Percentiles rank a stretch among this genome's conserved stretches.
phyloP scores from a whole-genome alignment of 2,888 invertebrate species.

The Lagria hirta region DNA sequence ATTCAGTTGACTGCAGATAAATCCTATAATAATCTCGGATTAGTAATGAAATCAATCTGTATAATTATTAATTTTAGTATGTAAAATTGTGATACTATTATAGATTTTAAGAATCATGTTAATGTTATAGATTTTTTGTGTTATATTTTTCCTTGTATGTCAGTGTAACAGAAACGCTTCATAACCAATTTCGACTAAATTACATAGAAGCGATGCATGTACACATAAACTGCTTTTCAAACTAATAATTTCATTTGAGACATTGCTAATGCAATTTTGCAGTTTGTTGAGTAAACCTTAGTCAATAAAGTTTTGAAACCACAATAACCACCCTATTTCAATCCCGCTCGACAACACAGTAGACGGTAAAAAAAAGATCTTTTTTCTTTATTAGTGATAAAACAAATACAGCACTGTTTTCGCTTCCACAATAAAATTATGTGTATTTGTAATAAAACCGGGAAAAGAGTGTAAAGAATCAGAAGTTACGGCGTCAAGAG shows the following conservation, averaged over 20 bases:
- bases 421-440: constrained; percentile 7
- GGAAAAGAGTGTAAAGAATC: constrained; percentile 18
- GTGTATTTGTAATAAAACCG: constrained; percentile 17
- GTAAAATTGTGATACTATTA: too few relatives aligned
- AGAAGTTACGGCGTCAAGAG: constrained; percentile 19
- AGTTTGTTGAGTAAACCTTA: constrained; percentile 17
- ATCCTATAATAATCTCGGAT: too few relatives aligned
- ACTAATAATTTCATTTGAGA: constrained; percentile 13
- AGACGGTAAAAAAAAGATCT: not conserved
- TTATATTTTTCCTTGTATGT: too few relatives aligned
- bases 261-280: constrained; percentile 10
- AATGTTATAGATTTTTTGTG: too few relatives aligned
- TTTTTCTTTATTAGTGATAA: constrained; percentile 11
- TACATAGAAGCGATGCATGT: constrained; percentile 6
- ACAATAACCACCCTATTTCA: constrained; percentile 3
- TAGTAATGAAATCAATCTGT: too few relatives aligned
- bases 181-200: too few relatives aligned
- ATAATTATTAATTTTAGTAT: too few relatives aligned
- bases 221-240: constrained; percentile 15
- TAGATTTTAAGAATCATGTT: too few relatives aligned
- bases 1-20: too few relatives aligned
- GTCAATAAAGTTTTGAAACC: constrained; percentile 20
- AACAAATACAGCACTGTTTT: constrained; percentile 13
- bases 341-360: not conserved
- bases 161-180: too few relatives aligned